Evolutionary conservation across 2,888 invertebrate species (phyloP), one percentile per base, ranked within the genome.

Genomic region (Epistrophe grossulariae): DNA sequence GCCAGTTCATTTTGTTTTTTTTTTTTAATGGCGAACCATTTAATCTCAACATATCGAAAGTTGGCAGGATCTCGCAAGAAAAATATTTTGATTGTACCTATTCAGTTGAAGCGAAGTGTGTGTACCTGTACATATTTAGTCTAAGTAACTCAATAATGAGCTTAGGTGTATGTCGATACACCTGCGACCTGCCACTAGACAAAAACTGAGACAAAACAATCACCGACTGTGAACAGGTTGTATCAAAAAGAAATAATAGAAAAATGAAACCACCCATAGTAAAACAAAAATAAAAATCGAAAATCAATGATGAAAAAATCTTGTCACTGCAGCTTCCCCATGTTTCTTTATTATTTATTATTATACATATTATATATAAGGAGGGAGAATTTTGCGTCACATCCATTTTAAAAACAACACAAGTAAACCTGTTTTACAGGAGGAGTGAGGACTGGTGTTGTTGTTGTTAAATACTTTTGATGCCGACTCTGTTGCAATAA

Each of bases 341-440:
- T 11, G 24, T 57, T 19, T 68, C 19, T 57, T 19, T 24, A 43
- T 31, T 28, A 50, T 35, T 35, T 35, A 35, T 24, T 24, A 24
- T 24, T 24, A 24, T 24, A n/a, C n/a, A n/a, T n/a, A n/a, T n/a
- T n/a, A n/a, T n/a, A n/a, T 24, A 8, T 7, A 50, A 55, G 48
- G 35, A 43, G 66, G 8, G 5, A 31, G 55, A 40, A 60, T 71
- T 81, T 78, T 85, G 81, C 84, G 72, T 80, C 84, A 84, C 62
- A 73, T 68, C 72, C 72, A 81, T 50, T 78, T 85, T 73, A 60
- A 68, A 85, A 68, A 48, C 3, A 70, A 48, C 5, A 70, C 45
- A 68, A 57, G 19, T 31, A 70, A 85, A 77, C 84, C 68, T 50
- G 77, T 78, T 85, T 70, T 73, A n/a, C n/a, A n/a, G n/a, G n/a